Conservation (phyloP, 2,113 vertebrate species). For the Grallaria varia region DNA sequence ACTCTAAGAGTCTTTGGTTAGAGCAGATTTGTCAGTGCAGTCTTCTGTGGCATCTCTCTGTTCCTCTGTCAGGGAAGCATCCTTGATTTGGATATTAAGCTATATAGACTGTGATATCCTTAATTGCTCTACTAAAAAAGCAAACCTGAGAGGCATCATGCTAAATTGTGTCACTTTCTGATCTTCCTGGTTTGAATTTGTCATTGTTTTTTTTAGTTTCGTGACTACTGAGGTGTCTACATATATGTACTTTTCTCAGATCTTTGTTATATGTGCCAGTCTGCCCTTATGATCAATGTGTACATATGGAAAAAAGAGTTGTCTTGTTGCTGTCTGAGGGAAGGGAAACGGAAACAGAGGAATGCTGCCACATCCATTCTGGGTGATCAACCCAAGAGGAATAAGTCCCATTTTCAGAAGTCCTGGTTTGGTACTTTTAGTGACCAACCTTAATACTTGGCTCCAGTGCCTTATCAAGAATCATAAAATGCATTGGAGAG, state of each 20-base stretch:
- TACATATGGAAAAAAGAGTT: not conserved
- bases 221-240: not conserved
- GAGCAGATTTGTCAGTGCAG: not conserved
- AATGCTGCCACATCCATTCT: not conserved
- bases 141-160: not conserved
- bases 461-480: not conserved
- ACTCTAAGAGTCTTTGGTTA: not conserved
- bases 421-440: not conserved
- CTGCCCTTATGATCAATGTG: not conserved
- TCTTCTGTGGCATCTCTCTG: not conserved
- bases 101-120: not conserved
- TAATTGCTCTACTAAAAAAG: not conserved
- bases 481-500: not conserved
- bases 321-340: not conserved
- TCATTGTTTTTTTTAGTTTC: not conserved
- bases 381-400: not conserved
- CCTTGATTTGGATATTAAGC: not conserved
- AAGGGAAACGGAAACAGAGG: not conserved
- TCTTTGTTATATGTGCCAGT: not conserved
- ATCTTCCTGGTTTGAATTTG: not conserved
- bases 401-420: not conserved
- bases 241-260: not conserved
- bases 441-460: not conserved
- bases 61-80: not conserved
- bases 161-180: not conserved